Percentiles rank a stretch among this genome's conserved stretches.
Evolutionary conservation across 64 coral and sea anemone genomes (phyloP).

Genomic region (Montipora sp.): DNA sequence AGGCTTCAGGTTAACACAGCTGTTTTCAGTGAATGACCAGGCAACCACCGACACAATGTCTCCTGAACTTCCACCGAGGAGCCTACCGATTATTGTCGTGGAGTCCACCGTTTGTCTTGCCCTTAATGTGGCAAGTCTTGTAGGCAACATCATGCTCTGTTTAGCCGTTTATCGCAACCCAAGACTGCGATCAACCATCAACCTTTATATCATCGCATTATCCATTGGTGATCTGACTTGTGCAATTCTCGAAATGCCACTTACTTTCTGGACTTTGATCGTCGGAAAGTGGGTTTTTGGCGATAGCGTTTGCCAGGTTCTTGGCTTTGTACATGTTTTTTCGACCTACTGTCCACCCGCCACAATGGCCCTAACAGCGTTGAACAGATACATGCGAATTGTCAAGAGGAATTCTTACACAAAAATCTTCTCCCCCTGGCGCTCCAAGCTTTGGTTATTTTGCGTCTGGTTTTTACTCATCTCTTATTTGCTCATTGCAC

Average conservation of each 20-base stretch:
- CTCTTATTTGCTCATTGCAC: not conserved
- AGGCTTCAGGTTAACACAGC: no score
- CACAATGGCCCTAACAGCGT: conserved; percentile 55
- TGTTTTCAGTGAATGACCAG: no score
- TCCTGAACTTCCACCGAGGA: conserved; percentile 20
- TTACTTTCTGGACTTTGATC: conserved; percentile 30
- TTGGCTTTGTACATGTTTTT: conserved; percentile 63
- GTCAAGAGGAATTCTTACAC: conserved; percentile 59
- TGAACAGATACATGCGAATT: conserved; percentile 80
- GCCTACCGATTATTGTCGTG: not conserved
- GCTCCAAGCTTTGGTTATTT: conserved; percentile 9
- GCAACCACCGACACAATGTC: not conserved
- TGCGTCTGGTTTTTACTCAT: conserved; percentile 13
- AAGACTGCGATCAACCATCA: conserved; percentile 17
- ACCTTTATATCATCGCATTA: conserved; percentile 21
- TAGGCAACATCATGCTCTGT: conserved; percentile 18
- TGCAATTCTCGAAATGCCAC: conserved; percentile 9
- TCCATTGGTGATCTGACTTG: conserved; percentile 23
- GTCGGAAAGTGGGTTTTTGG: conserved; percentile 67
- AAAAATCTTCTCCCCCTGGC: conserved; percentile 62
- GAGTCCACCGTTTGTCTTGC: conserved; percentile 21
- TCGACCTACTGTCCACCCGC: conserved; percentile 71
- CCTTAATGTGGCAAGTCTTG: not conserved
- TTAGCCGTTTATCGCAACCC: conserved; percentile 24
- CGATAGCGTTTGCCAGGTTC: conserved; percentile 57